These are phyloP conservation scores for Leptodirus hochenwartii DNA, from an alignment of 2,888 invertebrate genomes.

Conservation along the genomic window DNA sequence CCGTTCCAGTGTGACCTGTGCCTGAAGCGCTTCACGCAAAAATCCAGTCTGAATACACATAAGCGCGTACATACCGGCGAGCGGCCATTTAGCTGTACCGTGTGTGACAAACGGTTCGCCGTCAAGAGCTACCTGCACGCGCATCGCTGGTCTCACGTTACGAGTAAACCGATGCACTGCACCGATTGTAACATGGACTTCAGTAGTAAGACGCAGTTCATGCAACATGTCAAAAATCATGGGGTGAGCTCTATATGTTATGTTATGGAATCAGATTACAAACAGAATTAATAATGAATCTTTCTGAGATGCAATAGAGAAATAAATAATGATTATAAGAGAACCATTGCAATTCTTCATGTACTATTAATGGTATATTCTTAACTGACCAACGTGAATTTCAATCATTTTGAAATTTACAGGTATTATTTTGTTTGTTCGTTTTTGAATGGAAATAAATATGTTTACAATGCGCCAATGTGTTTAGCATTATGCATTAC, in stretches of 20 bases:
- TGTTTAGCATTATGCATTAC: too few relatives aligned
- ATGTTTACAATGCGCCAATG: too few relatives aligned
- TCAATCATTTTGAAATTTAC: too few relatives aligned
- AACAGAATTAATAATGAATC: too few relatives aligned
- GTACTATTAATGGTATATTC: too few relatives aligned
- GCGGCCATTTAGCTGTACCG: constrained; percentile 60
- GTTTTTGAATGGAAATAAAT: too few relatives aligned
- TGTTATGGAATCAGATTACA: too few relatives aligned
- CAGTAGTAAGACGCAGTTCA: constrained; percentile 37
- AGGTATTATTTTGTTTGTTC: too few relatives aligned
- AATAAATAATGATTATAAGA: too few relatives aligned
- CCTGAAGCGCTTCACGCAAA: constrained; percentile 62
- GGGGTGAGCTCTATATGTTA: too few relatives aligned
- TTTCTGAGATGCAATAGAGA: too few relatives aligned
- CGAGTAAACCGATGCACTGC: constrained; percentile 54
- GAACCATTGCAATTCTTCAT: too few relatives aligned
- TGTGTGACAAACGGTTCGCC: constrained; percentile 62
- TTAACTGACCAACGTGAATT: background rate
- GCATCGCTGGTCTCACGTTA: constrained; percentile 64
- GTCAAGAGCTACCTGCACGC: constrained; percentile 68
- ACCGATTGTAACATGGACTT: constrained; percentile 56
- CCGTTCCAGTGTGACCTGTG: constrained; percentile 60
- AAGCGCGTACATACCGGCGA: constrained; percentile 66
- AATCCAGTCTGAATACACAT: constrained; percentile 65
- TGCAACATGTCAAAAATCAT: background rate